phyloP scores from a whole-genome alignment of 2,888 invertebrate genomes.

The Diadegma fenestrale region DNA sequence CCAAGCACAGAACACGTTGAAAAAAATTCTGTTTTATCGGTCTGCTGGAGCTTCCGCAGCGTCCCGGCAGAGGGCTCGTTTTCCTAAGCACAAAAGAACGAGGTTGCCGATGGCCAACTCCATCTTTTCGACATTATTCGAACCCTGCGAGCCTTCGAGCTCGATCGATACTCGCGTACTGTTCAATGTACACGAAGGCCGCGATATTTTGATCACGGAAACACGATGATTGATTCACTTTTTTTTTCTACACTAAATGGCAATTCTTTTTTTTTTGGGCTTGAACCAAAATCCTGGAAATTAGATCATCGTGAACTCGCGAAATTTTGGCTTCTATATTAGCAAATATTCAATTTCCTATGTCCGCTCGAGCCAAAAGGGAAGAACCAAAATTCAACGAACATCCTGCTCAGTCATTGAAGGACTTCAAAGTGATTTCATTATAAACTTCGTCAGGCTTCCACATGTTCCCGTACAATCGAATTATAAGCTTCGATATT shows the following conservation, averaged over 20 bases:
- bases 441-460: conserved; percentile 63
- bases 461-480: conserved; percentile 50
- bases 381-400: conserved; percentile 4
- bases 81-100: conserved; percentile 17
- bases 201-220: background rate
- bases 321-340: background rate
- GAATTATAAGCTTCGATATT: conserved; percentile 47
- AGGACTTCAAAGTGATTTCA: conserved; percentile 53
- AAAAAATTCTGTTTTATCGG: conserved; percentile 64
- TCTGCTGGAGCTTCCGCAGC: conserved; percentile 36
- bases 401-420: conserved; percentile 1
- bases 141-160: conserved; percentile 42
- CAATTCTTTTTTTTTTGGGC: background rate
- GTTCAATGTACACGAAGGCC: background rate
- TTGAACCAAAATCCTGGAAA: background rate
- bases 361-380: conserved; percentile 2
- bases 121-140: conserved; percentile 43
- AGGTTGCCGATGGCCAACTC: conserved; percentile 10
- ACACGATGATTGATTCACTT: background rate
- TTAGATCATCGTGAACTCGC: background rate
- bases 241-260: background rate
- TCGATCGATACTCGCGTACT: conserved; percentile 47
- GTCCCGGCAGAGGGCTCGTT: conserved; percentile 36
- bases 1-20: background rate
- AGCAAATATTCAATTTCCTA: conserved; percentile 6